Evolutionary conservation across 2,113 vertebrate species (phyloP), one percentile per base, ranked within the genome.

Genomic region (Corythoichthys haematopterus): DNA sequence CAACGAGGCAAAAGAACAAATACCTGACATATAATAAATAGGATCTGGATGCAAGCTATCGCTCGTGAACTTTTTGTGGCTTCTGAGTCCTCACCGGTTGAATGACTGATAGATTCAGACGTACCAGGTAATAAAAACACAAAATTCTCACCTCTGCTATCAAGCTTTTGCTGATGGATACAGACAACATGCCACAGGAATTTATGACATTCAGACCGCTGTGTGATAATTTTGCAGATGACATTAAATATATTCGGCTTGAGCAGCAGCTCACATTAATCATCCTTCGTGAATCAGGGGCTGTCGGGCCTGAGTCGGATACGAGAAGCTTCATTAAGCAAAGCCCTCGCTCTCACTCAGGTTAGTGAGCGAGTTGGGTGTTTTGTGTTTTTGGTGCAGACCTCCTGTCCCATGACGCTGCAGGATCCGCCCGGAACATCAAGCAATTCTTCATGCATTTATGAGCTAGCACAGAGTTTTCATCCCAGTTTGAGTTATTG

Each of bases 81-180:
- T 58, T 68, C 69, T 33, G 14, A 3, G 38, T 69, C 67, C 72
- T 74, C 63, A 28, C 61, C 61, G 59, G 45, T 63, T 50, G 67
- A 62, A 58, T 68, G 75, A 79, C 71, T 62, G 78, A 84, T 76
- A 56, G 71, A 83, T 87, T 77, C n/a, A 43, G 38, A 35, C 53
- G 64, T 59, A 46, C 51, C 9, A 45, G 59, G 63, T 59, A 58
- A 48, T 53, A 80, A 72, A 86, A 85, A 69, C 82, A 80, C 74
- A 69, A 83, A 79, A 86, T 76, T 66, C 65, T 78, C 75, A 76
- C 76, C 82, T 77, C 68, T 69, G 77, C 80, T 72, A 81, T 85
- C 84, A 89, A 89, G 88, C 82, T 71, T 76, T 79, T 68, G 61
- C 65, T 90, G 88, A 90, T 91, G 86, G 83, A 83, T 87, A 84